Conservation (phyloP, 2,113 vertebrate species). For the Takifugu flavidus region DNA sequence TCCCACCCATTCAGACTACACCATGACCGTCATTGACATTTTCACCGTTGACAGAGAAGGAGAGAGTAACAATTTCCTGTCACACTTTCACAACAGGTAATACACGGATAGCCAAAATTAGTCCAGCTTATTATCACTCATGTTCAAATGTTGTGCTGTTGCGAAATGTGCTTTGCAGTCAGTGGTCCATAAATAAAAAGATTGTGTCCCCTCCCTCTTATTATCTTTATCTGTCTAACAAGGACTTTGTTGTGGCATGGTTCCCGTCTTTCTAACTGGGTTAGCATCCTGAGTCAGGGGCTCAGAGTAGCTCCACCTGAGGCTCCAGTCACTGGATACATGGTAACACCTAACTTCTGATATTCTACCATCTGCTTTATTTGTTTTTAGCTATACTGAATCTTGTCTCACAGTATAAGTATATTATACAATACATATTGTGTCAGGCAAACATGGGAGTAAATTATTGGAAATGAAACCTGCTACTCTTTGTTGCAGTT, state of each 20-base stretch:
- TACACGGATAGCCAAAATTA: neutral
- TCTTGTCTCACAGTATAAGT: too few relatives aligned
- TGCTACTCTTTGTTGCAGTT: slow-evolving; percentile 74
- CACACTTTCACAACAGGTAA: slow-evolving; percentile 80
- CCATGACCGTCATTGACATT: slow-evolving; percentile 80
- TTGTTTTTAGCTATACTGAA: neutral
- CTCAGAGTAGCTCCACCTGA: slow-evolving; percentile 85
- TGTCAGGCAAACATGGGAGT: neutral
- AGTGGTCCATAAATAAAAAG: neutral
- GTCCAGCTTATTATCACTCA: neutral
- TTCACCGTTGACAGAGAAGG: slow-evolving; percentile 79
- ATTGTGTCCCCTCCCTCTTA: neutral
- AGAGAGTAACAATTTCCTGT: slow-evolving; percentile 73
- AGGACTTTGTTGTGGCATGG: slow-evolving; percentile 91
- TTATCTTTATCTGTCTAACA: neutral
- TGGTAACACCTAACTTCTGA: slow-evolving; percentile 71
- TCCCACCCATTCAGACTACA: slow-evolving; percentile 81
- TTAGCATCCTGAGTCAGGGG: slow-evolving; percentile 85
- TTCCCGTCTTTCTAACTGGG: slow-evolving; percentile 88
- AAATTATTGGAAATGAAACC: neutral
- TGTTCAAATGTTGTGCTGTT: neutral
- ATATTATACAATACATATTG: too few relatives aligned
- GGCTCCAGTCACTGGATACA: slow-evolving; percentile 88
- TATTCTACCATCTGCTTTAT: neutral
- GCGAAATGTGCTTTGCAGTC: neutral